These are phyloP conservation scores for Sorex araneus DNA, from an alignment of 2,113 vertebrate genomes.

Conservation along the genomic window DNA sequence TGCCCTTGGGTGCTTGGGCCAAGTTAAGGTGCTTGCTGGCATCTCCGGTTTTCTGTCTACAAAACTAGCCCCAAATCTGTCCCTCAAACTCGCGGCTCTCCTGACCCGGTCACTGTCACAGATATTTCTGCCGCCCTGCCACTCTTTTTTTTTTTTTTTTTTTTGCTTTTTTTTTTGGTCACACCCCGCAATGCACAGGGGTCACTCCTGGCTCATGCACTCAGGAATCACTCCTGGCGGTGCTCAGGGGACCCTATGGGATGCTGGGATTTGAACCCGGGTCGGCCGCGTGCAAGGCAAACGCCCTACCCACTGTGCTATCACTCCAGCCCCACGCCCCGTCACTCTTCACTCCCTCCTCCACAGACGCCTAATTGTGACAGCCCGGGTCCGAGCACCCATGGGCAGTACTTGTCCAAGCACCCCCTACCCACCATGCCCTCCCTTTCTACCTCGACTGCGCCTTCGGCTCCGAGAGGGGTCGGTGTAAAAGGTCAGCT, in stretches of 20 bases:
- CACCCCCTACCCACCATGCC: accelerated
- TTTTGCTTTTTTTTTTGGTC: too few relatives aligned
- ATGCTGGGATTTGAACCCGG: too few relatives aligned
- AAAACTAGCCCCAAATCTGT: neutral
- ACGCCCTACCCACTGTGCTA: too few relatives aligned
- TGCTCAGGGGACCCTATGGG: too few relatives aligned
- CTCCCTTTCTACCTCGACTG: slow-evolving; percentile 94
- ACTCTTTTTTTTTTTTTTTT: too few relatives aligned
- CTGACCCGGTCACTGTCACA: neutral
- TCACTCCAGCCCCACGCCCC: too few relatives aligned
- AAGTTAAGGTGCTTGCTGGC: neutral
- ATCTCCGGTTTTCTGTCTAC: neutral
- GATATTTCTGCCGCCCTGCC: slow-evolving; percentile 58
- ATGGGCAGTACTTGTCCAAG: accelerated
- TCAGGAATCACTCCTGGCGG: too few relatives aligned
- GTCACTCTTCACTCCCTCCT: slow-evolving; percentile 61
- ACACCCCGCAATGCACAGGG: too few relatives aligned
- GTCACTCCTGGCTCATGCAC: too few relatives aligned
- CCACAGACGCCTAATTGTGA: slow-evolving; percentile 56
- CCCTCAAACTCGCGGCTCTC: neutral
- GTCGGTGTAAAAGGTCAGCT: slow-evolving; percentile 99
- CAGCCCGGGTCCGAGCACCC: neutral
- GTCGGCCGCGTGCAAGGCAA: too few relatives aligned
- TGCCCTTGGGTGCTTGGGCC: too few relatives aligned
- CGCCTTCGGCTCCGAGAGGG: slow-evolving; percentile 97